Base-by-base conservation (phyloP, 2,113 vertebrate genomes). In the Corythaeola cristata region DNA sequence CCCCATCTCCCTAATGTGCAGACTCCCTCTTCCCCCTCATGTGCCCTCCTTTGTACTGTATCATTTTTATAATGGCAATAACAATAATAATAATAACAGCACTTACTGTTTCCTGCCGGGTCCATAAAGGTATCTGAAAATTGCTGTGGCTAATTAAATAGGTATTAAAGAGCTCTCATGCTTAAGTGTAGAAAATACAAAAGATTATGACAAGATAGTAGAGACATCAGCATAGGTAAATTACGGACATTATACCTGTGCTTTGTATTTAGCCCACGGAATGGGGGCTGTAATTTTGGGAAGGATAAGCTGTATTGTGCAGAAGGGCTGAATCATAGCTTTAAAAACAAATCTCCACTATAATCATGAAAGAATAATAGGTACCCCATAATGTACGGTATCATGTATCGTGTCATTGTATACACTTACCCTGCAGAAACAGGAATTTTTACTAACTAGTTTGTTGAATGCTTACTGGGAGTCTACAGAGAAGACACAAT, bases 181-280 rank as follows among this genome's bases (percentile, higher is more conserved):
- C 74, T 92, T 85, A 82, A 94, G 80, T 80, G 74, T 85, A 79
- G 71, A 81, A 93, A 91, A 91, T 33, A 95, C 91, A 97, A 97
- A 95, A 93, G 95, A 95, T 93, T 94, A 77, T 83, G 93, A 88
- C 89, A 96, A 95, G 91, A 92, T 69, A 94, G 66, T n/a, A 89
- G 93, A 80, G 41, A 22, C 91, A 91, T 85, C 87, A 95, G 47
- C 66, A 63, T 20, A 80, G 67, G 71, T 89, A 95, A 92, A 94
- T 76, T 69, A 85, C 62, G 63, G 94, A 50, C 53, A 55, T 91
- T 82, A 52, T 85, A 85, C 71, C 49, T 85, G 50, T 52, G 41
- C 47, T 96, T 95, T 95, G 89, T 94, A 69, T 93, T 94, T 91
- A 95, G 83, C 91, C 77, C 81, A 89, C 76, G 85, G 96, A 85